A percentile compares a stretch with the other conserved stretches of the same genome.
These are phyloP conservation scores for Maccullochella peelii DNA, from an alignment of 2,113 vertebrate species.

Conservation along the genomic window DNA sequence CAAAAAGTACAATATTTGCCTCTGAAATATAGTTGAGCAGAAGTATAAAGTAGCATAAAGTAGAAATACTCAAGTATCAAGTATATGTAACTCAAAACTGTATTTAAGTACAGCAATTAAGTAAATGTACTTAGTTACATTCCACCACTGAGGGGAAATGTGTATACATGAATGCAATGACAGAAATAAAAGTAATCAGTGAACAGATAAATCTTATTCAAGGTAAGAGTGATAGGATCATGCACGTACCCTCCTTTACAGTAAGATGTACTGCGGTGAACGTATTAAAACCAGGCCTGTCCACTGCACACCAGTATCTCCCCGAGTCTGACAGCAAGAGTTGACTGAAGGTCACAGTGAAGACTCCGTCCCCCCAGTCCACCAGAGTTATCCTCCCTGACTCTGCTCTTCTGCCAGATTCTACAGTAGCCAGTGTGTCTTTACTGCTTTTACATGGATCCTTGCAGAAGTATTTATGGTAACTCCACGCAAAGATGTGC, in stretches of 20 bases:
- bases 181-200: background rate
- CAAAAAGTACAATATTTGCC: background rate
- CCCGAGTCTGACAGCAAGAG: conserved; percentile 62
- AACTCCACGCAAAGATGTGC: background rate
- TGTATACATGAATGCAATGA: background rate
- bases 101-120: background rate
- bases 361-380: conserved; percentile 37
- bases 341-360: conserved; percentile 57
- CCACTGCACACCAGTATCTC: conserved; percentile 61
- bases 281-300: conserved; percentile 38
- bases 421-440: conserved; percentile 37
- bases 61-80: background rate
- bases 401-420: rapidly evolving
- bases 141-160: background rate
- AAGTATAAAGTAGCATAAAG: background rate
- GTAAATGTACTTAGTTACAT: background rate
- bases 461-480: conserved; percentile 70
- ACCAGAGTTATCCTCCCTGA: conserved; percentile 36
- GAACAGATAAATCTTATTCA: background rate
- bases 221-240: background rate
- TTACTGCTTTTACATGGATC: background rate
- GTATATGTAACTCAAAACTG: background rate
- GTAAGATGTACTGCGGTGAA: conserved; percentile 38
- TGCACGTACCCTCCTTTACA: conserved; percentile 47
- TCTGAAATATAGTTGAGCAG: too few species aligned